These are phyloP conservation scores for Cuniculus paca DNA, from an alignment of 2,797 vertebrate genomes.

Conservation along the genomic window DNA sequence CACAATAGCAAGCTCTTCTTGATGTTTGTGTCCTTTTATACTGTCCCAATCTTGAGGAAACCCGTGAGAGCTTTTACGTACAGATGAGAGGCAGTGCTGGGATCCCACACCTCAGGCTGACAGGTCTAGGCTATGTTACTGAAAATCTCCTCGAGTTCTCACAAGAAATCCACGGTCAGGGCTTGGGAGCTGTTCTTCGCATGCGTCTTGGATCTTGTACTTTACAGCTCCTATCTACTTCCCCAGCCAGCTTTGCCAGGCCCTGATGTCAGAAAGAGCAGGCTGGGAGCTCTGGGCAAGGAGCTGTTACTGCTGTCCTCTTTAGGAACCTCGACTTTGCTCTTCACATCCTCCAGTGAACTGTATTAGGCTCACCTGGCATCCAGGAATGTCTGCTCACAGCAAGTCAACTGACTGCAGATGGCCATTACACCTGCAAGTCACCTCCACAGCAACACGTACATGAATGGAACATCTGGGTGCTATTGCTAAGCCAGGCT, in stretches of 20 bases:
- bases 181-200: neutral
- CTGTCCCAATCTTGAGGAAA: neutral
- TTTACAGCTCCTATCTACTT: neutral
- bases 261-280: neutral
- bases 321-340: neutral
- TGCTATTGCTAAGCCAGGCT: accelerated
- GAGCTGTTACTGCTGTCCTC: neutral
- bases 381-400: accelerated
- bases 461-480: accelerated
- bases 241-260: neutral
- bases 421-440: accelerated
- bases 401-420: neutral
- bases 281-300: neutral
- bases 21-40: neutral
- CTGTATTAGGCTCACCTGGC: no score
- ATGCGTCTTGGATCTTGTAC: neutral
- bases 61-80: neutral
- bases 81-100: neutral
- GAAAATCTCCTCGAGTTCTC: neutral
- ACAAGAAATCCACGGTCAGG: neutral
- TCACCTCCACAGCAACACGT: no score
- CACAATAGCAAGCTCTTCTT: neutral
- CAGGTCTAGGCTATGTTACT: neutral
- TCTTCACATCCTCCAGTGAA: neutral
- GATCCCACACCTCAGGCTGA: neutral